Percentiles rank a stretch among this genome's conserved stretches.
Evolutionary conservation across 2,113 vertebrate species (phyloP).

Genomic region (Rallus limicola): DNA sequence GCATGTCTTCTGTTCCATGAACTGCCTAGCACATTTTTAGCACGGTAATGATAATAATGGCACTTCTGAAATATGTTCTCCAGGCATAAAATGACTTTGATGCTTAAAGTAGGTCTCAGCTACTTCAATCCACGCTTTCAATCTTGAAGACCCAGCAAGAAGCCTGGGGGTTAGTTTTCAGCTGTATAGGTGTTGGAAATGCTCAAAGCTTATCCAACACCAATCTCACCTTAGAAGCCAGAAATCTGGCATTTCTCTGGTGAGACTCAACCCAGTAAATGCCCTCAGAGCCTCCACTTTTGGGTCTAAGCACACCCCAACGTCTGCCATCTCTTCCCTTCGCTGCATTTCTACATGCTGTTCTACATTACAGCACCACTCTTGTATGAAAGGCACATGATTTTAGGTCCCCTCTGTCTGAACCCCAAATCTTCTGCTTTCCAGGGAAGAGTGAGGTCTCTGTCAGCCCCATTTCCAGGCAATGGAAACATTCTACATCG

Average conservation of each 20-base stretch:
- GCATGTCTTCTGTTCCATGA: background rate
- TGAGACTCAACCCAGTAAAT: background rate
- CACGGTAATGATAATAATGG: background rate
- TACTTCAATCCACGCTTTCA: background rate
- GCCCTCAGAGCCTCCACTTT: background rate
- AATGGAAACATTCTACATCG: background rate
- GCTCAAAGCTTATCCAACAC: background rate
- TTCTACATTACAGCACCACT: background rate
- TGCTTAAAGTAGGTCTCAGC: background rate
- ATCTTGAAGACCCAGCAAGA: background rate
- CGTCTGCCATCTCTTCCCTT: background rate
- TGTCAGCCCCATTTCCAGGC: background rate
- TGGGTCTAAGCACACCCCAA: background rate
- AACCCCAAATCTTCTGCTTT: background rate
- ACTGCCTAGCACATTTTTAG: background rate
- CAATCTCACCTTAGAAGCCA: background rate
- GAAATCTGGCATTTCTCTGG: background rate
- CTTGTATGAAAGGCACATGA: background rate
- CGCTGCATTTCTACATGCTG: background rate
- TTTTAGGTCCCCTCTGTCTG: background rate
- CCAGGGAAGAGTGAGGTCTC: background rate
- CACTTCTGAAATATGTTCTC: background rate
- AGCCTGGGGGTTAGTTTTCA: background rate
- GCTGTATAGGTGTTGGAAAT: background rate
- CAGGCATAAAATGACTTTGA: background rate